Evolutionary conservation across 2,113 vertebrate species (phyloP).

Genomic region (Saccopteryx leptura): DNA sequence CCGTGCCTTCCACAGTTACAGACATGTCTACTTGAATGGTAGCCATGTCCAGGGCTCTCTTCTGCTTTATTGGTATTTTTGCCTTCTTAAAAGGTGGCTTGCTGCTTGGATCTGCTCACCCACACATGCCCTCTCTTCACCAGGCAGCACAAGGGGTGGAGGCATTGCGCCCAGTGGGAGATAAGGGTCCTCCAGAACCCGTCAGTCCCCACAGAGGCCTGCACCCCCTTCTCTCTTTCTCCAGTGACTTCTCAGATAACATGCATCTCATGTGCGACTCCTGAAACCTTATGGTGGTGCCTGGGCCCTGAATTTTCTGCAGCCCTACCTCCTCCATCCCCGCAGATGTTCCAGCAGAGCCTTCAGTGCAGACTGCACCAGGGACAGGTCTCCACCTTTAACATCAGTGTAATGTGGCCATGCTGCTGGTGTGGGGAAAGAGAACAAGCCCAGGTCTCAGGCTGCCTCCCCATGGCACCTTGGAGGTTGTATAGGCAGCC

Average conservation of each 20-base stretch:
- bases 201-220: background rate
- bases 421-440: background rate
- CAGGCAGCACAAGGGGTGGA: background rate
- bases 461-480: background rate
- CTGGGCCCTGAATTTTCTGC: background rate
- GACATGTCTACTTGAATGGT: background rate
- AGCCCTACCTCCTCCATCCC: background rate
- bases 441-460: background rate
- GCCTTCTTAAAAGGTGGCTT: background rate
- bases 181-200: background rate
- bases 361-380: background rate
- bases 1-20: background rate
- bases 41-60: background rate
- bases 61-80: background rate
- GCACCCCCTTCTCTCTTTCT: background rate
- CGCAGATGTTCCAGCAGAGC: background rate
- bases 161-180: background rate
- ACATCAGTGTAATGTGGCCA: background rate
- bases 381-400: background rate
- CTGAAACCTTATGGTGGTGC: background rate
- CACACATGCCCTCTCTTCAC: background rate
- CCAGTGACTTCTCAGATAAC: background rate
- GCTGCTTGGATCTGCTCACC: background rate
- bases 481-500: background rate
- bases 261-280: background rate